Base-by-base conservation (phyloP, 2,888 invertebrate species). In the Hartigia nigra region DNA sequence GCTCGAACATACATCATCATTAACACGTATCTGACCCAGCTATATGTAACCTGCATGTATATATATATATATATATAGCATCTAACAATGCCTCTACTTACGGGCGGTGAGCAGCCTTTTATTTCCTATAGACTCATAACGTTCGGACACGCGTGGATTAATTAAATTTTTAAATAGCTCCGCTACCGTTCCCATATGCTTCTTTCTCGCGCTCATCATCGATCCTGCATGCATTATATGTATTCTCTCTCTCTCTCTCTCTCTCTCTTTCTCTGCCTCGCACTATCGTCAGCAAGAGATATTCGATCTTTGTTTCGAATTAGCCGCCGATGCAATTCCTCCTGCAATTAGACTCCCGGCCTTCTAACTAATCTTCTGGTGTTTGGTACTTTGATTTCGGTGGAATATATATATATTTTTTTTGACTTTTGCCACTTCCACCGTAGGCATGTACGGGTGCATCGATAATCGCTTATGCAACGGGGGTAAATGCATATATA, bases 1-100 rank as follows among this genome's bases (percentile, higher is more conserved):
- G 74, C 72, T 11, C 72, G 0, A 72, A 55, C 75, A 55, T 78
- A 79, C 80, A 83, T 85, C 84, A 84, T 84, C 84, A 82, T 83
- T 84, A 85, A 83, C 83, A 81, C 83, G 79, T 82, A 83, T 82
- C 82, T 80, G 81, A 81, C 72, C 78, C 78, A 81, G 79, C 80
- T 82, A 78, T 80, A 77, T 78, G 55, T 23, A 55, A 55, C 55
- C 23, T 55, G 0, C 9, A 23, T 23, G 23, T 55, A 9, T 55
- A 23, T 14, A 39, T 79, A 39, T 75, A 78, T 76, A 76, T 55
- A 23, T 55, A 55, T 55, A 55, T 55, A 23, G 55, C 9, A 74
- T 77, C 75, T 77, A 82, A 84, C 83, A 82, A 82, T 82, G 78
- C 80, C 39, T 35, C 70, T 37, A 75, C 39, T 39, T 55, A 69